Evolutionary conservation across 1,140 invertebrate genomes (phyloP), one percentile per base, ranked within the genome.

Genomic region (Gryon sp.): DNA sequence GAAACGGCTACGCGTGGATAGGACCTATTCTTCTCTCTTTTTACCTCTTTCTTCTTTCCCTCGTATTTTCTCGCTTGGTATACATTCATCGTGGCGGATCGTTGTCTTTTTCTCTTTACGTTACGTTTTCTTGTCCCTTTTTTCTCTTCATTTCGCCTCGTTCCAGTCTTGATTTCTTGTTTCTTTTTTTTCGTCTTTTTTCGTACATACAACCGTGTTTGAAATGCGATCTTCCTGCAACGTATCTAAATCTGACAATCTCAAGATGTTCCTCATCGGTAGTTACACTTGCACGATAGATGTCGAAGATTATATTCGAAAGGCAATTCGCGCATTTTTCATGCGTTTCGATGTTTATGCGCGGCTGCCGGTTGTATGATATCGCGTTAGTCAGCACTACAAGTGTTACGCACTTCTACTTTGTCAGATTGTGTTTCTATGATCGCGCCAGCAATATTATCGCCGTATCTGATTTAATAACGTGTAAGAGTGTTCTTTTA

Each of bases 231-330:
- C 73, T 68, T 69, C 48, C 63, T 55, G 43, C 57, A 46, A 75
- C 73, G 16, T 75, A 75, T 75, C 72, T 75, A 68, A 75, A 75
- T 75, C 72, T 60, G 72, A 66, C 53, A 55, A 68, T 75, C 72
- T 68, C 62, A 20, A 15, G 57, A 68, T 73, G 55, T 50, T 63
- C 48, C 53, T 43, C 41, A 41, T 28, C 55, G 62, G 68, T 68
- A 68, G 69, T 78, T 78, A 76, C 60, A 76, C 62, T 76, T 70
- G 74, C 74, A 60, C 66, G 75, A 78, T 73, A 78, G 69, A 73
- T 78, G 69, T 73, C 69, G 68, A 66, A 76, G 72, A 76, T 76
- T 76, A 68, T 76, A 76, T 69, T 76, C 73, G 73, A 69, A 40
- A 55, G 11, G 73, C 53, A 55, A 68, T 76, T 69, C 63, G 48